Evolutionary conservation across 2,797 vertebrate genomes (phyloP), one percentile per base, ranked within the genome.

Genomic region (Halcyon badia): DNA sequence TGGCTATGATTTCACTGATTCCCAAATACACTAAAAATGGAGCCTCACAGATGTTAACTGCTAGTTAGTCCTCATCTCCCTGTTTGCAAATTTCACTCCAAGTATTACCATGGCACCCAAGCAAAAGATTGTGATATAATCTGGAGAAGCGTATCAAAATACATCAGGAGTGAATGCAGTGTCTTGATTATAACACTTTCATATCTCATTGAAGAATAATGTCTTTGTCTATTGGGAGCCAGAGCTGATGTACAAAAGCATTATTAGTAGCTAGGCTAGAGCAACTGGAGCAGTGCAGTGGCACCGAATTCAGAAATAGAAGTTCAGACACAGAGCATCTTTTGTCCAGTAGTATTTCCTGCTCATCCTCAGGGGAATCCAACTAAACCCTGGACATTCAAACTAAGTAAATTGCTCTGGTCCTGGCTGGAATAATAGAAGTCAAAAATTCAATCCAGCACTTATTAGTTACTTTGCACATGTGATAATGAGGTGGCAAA

Each of bases 391-490:
- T 96, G 95, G 96, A 97, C 83, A 86, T 95, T 96, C 90, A 96
- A 94, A 94, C 95, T 83, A 93, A 95, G 96, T 97, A 96, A 97
- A 97, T 97, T 97, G 89, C 93, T 97, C 92, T 95, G 94, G 97
- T 85, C 96, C 95, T 93, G 75, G 95, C 89, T 97, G 78, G 92
- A 94, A 94, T 97, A 97, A 97, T 93, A 97, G 96, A 98, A 98
- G 96, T 97, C 96, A 98, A 97, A 98, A 97, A 95, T 98, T 97
- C 97, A 97, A 95, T 97, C 96, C 97, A 94, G 88, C 81, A 61
- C 94, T 97, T 97, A 96, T 96, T 98, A 98, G 97, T 97, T 96
- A 97, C 95, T 97, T 97, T 94, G 96, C 48, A 12, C 94, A 93
- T 44, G 11, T 25, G 57, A 73, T 90, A 79, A 79, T 62, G 60